Conservation (phyloP, 2,888 invertebrate species). For the Coleophora flavipennella region DNA sequence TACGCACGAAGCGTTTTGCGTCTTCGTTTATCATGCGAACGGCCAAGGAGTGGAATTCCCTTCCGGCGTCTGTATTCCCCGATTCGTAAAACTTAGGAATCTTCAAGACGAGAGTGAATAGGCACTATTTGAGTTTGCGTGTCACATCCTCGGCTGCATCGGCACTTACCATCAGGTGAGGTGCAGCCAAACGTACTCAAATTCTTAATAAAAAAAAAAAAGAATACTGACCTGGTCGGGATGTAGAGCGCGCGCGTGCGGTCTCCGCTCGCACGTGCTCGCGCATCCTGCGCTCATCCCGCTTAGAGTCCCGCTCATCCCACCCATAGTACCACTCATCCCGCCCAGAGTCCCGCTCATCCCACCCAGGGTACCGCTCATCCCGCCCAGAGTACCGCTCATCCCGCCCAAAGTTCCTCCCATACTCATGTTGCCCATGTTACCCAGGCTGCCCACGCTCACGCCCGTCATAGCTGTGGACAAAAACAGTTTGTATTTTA, state of each 20-base stretch:
- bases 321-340: slow-evolving; percentile 6
- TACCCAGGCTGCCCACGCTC: slow-evolving; percentile 36
- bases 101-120: no score
- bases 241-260: slow-evolving; percentile 27
- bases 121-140: no score
- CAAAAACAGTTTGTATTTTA: slow-evolving; percentile 3
- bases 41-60: no score
- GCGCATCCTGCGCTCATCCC: slow-evolving; percentile 43
- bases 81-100: no score
- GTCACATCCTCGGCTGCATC: no score
- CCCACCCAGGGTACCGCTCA: slow-evolving; percentile 11
- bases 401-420: slow-evolving; percentile 24
- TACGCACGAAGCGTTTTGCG: no score
- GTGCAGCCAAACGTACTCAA: no score
- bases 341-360: slow-evolving; percentile 11
- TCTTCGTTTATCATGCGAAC: no score
- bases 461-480: slow-evolving; percentile 54
- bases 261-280: slow-evolving; percentile 46
- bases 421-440: slow-evolving; percentile 16
- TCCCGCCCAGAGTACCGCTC: slow-evolving; percentile 14
- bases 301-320: slow-evolving; percentile 14
- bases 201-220: no score
- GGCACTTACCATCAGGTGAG: no score
- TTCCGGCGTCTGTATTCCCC: no score
- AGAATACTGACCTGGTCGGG: slow-evolving; percentile 43